Evolutionary conservation across 2,113 vertebrate species (phyloP).

Genomic region (Pteronura brasiliensis): DNA sequence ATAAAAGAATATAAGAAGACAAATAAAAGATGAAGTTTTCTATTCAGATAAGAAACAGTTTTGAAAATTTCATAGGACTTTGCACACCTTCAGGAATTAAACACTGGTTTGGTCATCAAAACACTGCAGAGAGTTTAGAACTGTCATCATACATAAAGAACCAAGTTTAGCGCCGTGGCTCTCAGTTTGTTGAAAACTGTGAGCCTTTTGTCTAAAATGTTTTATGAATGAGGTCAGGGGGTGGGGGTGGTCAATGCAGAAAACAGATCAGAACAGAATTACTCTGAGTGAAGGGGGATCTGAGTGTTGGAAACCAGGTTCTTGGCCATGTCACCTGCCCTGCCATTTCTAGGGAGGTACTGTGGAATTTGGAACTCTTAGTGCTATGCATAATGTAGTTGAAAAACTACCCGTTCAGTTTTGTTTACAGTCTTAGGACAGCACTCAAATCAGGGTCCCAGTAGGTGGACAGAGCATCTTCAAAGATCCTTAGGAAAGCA

Average conservation of each 20-base stretch:
- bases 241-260: background rate
- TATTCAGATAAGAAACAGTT: background rate
- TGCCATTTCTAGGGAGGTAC: background rate
- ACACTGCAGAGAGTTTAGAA: background rate
- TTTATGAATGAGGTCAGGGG: background rate
- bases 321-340: background rate
- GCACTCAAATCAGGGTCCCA: background rate
- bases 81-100: background rate
- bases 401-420: background rate
- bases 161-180: background rate
- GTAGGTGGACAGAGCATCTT: background rate
- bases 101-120: background rate
- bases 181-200: background rate
- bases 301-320: background rate
- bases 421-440: background rate
- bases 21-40: background rate
- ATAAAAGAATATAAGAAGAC: background rate
- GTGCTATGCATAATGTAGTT: background rate
- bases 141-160: background rate
- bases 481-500: background rate
- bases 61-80: background rate
- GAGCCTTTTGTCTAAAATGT: background rate
- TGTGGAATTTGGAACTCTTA: background rate
- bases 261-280: background rate
- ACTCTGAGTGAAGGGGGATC: background rate